Evolutionary conservation across 1,140 invertebrate species (phyloP), one percentile per base, ranked within the genome.

Genomic region (Spodoptera frugiperda): DNA sequence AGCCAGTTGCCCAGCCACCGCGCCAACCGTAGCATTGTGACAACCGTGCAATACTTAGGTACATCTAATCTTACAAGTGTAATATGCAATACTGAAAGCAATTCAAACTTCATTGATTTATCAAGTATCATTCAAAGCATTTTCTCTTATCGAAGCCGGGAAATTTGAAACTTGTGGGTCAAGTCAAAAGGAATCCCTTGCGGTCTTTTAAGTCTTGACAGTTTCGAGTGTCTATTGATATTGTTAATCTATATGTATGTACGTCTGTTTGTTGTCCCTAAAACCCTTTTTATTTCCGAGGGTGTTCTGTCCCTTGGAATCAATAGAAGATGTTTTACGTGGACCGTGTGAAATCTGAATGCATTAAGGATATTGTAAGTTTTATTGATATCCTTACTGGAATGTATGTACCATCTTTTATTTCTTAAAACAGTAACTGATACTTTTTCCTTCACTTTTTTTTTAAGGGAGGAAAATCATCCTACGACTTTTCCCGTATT

Each of bases 141-240:
- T 68, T 68, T 30, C 63, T 67, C 15, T 68, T 21, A 44, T 46
- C 33, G 12, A 19, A 44, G 33, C 33, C 39, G 39, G 53, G 17
- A 55, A 53, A 44, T 71, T 71, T 44, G 53, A 71, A 71, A 55
- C 51, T 55, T 55, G 17, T 4, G 68, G 68, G 68, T 71, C 53
- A 46, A 46, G 68, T 71, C 53, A 46, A 46, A 71, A 44, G 68
- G 51, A 55, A 57, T 57, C 51, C 53, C 51, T 57, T 21, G 51
- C 51, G 68, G 51, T 71, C 15, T 71, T 71, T 71, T 71, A 55
- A 55, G 15, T 55, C 48, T 17, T 46, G 65, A 68, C 65, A 68
- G 65, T 33, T 68, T 3, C 21, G 8, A 49, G 39, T 46, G 21
- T 11, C 65, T 3, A 68, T 68, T 46, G 48, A 53, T 33, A 68